Percentiles rank a stretch among this genome's conserved stretches.
These are phyloP conservation scores for Hemicrepidius hirtus DNA, from an alignment of 2,888 invertebrate genomes.

Conservation along the genomic window DNA sequence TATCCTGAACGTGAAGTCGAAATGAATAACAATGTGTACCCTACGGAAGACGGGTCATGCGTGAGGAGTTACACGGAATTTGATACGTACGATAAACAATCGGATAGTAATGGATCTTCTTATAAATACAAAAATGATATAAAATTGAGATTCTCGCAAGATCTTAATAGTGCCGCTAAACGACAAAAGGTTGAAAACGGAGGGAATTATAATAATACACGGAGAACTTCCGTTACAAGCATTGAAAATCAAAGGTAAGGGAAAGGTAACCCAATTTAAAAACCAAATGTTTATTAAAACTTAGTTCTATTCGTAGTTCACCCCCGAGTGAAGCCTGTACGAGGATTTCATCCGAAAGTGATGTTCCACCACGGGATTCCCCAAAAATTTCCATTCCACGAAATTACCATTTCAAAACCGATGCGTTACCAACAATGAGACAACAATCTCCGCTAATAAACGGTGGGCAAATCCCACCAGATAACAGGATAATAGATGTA, in stretches of 20 bases:
- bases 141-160: slow-evolving; percentile 84
- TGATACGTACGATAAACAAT: slow-evolving; percentile 63
- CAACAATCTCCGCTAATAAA: slow-evolving; percentile 21
- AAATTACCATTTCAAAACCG: slow-evolving; percentile 32
- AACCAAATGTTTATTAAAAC: too few species aligned
- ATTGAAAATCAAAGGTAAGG: slow-evolving; percentile 72
- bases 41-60: neutral
- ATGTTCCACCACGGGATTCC: slow-evolving; percentile 18
- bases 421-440: slow-evolving; percentile 9
- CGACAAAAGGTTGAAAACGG: slow-evolving; percentile 60
- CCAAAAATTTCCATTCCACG: slow-evolving; percentile 1
- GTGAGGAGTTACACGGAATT: slow-evolving; percentile 68
- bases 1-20: slow-evolving; percentile 14
- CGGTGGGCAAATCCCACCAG: slow-evolving; percentile 13
- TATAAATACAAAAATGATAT: slow-evolving; percentile 98
- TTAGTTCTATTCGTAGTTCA: slow-evolving; percentile 68
- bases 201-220: slow-evolving; percentile 53
- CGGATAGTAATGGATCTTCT: slow-evolving; percentile 68
- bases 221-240: slow-evolving; percentile 67
- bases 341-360: slow-evolving; percentile 34
- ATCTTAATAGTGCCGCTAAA: slow-evolving; percentile 68
- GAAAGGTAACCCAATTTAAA: neutral
- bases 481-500: slow-evolving; percentile 24
- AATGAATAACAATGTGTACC: slow-evolving; percentile 19
- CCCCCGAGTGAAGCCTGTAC: slow-evolving; percentile 61